Base-by-base conservation (phyloP, 1,140 invertebrate genomes). In the Anthonomus grandis region DNA sequence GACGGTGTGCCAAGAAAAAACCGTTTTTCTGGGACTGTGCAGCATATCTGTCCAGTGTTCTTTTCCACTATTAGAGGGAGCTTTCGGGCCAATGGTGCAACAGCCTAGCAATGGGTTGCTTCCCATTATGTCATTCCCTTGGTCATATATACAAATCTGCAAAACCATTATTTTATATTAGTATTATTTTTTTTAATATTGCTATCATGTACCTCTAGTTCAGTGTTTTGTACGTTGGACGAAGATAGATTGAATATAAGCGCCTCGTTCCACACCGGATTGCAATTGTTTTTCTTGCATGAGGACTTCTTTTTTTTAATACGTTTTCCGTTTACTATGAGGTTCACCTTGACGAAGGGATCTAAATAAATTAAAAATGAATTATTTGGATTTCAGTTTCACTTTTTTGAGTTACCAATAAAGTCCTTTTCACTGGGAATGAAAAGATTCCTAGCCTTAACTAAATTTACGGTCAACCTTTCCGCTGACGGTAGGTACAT, bases 191-290 rank as follows among this genome's bases (percentile, higher is more conserved):
- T 31, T 31, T 8, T n/a, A n/a, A n/a, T n/a, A n/a, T n/a, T n/a
- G n/a, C n/a, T 9, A 13, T 39, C 37, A 25, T 12, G 24, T 25
- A 90, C 88, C 81, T 91, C 89, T 64, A 91, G 81, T 36, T 86
- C 85, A 59, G 86, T 83, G 61, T 82, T 80, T 31, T 83, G 77
- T 2, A 91, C 74, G 64, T 81, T 81, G 27, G 78, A 76, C 4
- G 87, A 82, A 41, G 87, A 76, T 64, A 95, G 79, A 72, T 93
- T 95, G 73, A 96, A 97, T 10, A 89, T 86, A 62, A 95, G 84
- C 3, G 91, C 91, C 74, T 97, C 93, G 73, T 96, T 95, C 89
- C 95, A 97, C 6, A 93, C 87, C n/a, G 93, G 93, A 77, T 91
- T 90, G 31, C 85, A 81, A 10, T 86, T 91, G 66, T 87, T 86